These are phyloP conservation scores for Drosophila austrosaltans DNA, from an alignment of 2,888 invertebrate species.

Conservation along the genomic window DNA sequence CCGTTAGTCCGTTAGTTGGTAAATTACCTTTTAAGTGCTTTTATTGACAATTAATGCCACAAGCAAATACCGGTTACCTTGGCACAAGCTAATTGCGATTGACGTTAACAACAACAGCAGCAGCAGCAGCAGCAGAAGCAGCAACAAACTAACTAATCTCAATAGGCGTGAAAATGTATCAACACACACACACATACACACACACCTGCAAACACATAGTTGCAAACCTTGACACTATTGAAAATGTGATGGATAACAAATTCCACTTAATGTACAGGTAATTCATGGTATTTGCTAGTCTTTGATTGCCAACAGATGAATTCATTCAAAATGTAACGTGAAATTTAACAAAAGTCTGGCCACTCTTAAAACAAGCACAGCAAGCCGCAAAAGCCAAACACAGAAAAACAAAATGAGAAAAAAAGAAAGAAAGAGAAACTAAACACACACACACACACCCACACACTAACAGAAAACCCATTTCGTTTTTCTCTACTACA, in stretches of 20 bases:
- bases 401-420: slow-evolving; percentile 20
- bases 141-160: slow-evolving; percentile 40
- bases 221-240: slow-evolving; percentile 2
- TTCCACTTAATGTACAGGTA: slow-evolving; percentile 10
- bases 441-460: slow-evolving; percentile 28
- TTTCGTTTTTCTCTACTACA: slow-evolving; percentile 74
- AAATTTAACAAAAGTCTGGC: slow-evolving; percentile 59
- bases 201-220: too few species aligned
- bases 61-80: slow-evolving; percentile 49
- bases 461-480: slow-evolving; percentile 9
- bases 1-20: slow-evolving; percentile 39
- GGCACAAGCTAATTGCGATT: slow-evolving; percentile 50
- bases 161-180: slow-evolving; percentile 43
- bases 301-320: slow-evolving; percentile 30
- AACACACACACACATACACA: background rate
- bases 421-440: slow-evolving; percentile 14
- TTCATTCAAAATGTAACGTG: slow-evolving; percentile 39
- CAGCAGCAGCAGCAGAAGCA: slow-evolving; percentile 24
- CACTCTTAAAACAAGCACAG: slow-evolving; percentile 61
- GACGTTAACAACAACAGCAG: slow-evolving; percentile 25
- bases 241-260: slow-evolving; percentile 14
- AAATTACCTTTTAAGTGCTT: slow-evolving; percentile 74
- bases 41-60: slow-evolving; percentile 72
- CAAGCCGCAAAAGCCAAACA: slow-evolving; percentile 63
- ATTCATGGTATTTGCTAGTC: slow-evolving; percentile 12